Conservation (phyloP, 2,888 invertebrate genomes). For the Amblyjoppa fuscipennis region DNA sequence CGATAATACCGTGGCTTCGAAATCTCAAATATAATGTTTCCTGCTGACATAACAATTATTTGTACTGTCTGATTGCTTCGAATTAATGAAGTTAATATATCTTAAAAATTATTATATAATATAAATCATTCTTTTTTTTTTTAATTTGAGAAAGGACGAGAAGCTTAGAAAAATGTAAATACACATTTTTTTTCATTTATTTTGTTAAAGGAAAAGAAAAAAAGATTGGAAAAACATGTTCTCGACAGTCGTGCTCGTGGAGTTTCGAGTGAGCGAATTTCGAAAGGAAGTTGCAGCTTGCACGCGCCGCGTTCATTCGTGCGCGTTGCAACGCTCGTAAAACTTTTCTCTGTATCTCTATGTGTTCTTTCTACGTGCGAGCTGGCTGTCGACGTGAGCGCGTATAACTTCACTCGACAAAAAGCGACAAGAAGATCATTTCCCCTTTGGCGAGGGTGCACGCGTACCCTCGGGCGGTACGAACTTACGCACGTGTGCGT, state of each 20-base stretch:
- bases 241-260: background rate
- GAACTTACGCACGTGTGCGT: slow-evolving; percentile 44
- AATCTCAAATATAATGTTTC: background rate
- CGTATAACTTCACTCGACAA: slow-evolving; percentile 45
- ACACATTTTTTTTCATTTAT: too few species aligned
- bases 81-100: slow-evolving; percentile 29
- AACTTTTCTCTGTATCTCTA: slow-evolving; percentile 35
- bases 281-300: slow-evolving; percentile 40
- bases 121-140: too few species aligned
- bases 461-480: slow-evolving; percentile 1
- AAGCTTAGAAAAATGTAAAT: too few species aligned
- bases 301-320: slow-evolving; percentile 23
- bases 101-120: too few species aligned
- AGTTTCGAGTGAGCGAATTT: background rate
- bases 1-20: background rate
- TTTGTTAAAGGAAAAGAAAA: background rate
- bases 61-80: background rate
- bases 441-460: background rate
- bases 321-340: slow-evolving; percentile 46
- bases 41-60: background rate
- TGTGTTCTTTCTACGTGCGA: background rate
- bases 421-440: slow-evolving; percentile 17
- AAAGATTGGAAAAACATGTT: slow-evolving; percentile 35
- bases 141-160: background rate
- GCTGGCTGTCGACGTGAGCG: background rate